Evolutionary conservation across 2,888 invertebrate genomes (phyloP).

Genomic region (Protophormia terraenovae): DNA sequence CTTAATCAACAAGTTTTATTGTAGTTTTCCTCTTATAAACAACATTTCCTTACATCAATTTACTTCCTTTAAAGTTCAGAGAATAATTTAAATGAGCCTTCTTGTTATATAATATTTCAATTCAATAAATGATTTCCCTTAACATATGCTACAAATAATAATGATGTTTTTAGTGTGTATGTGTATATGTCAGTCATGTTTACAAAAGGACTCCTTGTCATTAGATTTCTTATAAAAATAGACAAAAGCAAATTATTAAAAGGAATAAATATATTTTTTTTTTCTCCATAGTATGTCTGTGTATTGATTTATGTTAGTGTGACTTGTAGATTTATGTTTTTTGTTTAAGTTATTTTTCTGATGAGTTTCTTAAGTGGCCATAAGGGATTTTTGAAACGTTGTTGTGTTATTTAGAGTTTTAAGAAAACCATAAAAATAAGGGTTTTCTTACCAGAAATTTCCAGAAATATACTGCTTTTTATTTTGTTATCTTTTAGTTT

Average conservation of each 20-base stretch:
- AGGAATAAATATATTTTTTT: not conserved
- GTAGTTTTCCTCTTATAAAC: not conserved
- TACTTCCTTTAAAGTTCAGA: not conserved
- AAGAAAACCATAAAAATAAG: too few relatives aligned
- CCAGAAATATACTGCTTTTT: too few relatives aligned
- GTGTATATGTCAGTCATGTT: too few relatives aligned
- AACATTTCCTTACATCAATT: not conserved
- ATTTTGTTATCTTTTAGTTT: too few relatives aligned
- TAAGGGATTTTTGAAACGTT: not conserved
- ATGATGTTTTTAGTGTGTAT: not conserved
- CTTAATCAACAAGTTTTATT: not conserved
- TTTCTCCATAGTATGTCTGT: not conserved
- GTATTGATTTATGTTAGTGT: not conserved
- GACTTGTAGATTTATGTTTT: not conserved
- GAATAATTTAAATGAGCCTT: not conserved
- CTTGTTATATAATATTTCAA: conserved; percentile 2
- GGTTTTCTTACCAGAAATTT: too few relatives aligned
- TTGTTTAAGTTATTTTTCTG: not conserved
- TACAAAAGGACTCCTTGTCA: too few relatives aligned
- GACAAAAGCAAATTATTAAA: conserved; percentile 17
- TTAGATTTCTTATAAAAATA: not conserved
- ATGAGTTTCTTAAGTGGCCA: not conserved
- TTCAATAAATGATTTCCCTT: not conserved
- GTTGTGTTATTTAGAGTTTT: not conserved
- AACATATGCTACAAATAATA: conserved; percentile 9